A percentile compares a stretch with the other conserved stretches of the same genome.
These are phyloP conservation scores for Anneissia japonica DNA, from an alignment of 35 echinoderm and acorn worm genomes.

Conservation along the genomic window DNA sequence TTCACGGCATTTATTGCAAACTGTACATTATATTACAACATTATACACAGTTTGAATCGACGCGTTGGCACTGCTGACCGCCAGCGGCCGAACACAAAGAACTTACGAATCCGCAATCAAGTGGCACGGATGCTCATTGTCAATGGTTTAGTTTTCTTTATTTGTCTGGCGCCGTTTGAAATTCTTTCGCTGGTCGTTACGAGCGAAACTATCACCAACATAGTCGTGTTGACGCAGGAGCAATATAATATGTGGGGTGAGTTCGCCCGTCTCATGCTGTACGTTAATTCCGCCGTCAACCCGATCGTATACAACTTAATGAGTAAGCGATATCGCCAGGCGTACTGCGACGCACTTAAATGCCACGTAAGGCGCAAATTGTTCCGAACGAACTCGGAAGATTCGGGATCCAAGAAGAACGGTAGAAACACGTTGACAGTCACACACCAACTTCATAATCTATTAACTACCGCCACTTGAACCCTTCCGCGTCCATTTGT, in stretches of 20 bases:
- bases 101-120: slow-evolving; percentile 47
- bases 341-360: slow-evolving; percentile 40
- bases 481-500: too few species aligned
- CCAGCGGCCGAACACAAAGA: slow-evolving; percentile 41
- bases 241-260: slow-evolving; percentile 7
- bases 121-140: slow-evolving; percentile 83
- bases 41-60: slow-evolving; percentile 14
- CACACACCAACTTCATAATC: background rate
- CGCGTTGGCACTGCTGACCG: slow-evolving; percentile 41
- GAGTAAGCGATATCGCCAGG: slow-evolving; percentile 75
- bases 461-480: too few species aligned
- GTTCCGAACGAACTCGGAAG: background rate
- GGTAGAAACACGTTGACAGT: background rate
- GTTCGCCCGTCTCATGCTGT: slow-evolving; percentile 44
- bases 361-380: background rate
- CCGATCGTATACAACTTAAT: slow-evolving; percentile 82
- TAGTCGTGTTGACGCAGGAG: background rate
- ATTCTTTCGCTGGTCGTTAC: slow-evolving; percentile 45
- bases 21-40: background rate
- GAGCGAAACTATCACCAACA: background rate
- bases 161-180: slow-evolving; percentile 82
- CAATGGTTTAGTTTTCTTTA: slow-evolving; percentile 80
- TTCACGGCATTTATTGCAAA: background rate
- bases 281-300: slow-evolving; percentile 82
- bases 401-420: background rate